Base-by-base conservation (phyloP, 1,140 invertebrate genomes). In the Sitodiplosis mosellana region DNA sequence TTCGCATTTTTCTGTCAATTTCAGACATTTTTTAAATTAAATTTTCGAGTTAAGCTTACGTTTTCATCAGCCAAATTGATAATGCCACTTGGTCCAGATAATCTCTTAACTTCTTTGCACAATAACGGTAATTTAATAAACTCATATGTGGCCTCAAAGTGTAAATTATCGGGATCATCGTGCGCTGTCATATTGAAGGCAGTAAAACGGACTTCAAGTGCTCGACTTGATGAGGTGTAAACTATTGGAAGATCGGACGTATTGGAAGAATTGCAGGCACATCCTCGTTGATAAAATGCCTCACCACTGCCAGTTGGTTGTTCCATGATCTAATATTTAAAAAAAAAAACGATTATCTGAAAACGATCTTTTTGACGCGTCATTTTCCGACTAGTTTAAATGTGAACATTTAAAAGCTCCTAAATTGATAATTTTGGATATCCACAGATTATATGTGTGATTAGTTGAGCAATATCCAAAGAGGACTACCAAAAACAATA, bases 121-220 rank as follows among this genome's bases (percentile, higher is more conserved):
- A 70, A 64, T 2, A 53, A 54, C 64, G 17, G 75, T 65, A 44
- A 77, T 56, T 81, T 76, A 1, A 87, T 69, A 54, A 87, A 88
- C 58, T 88, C 84, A 61, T 82, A 86, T 34, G 74, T 76, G 17
- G 81, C 87, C 63, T 89, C 84, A 59, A 91, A 89, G 49, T 77
- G 80, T 37, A 87, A 73, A 47, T 82, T 80, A 46, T 80, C 75
- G 58, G 83, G 87, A 65, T 92, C 87, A 55, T 90, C 85, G 7
- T 77, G 67, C 0, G 83, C 74, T 42, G 79, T 77, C 87, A 92
- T 92, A 47, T 80, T 77, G 8, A 72, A 70, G 1, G 87, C 81
- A 34, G 77, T 75, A 55, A 90, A 87, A 55, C 80, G 77, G n/a
- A 91, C 70, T 56, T 87, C 83, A 2, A 85, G 75, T 38, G 85